Percentiles rank a stretch among this genome's conserved stretches.
Conservation (phyloP, 2,888 invertebrate genomes). For the Seira musarum region DNA sequence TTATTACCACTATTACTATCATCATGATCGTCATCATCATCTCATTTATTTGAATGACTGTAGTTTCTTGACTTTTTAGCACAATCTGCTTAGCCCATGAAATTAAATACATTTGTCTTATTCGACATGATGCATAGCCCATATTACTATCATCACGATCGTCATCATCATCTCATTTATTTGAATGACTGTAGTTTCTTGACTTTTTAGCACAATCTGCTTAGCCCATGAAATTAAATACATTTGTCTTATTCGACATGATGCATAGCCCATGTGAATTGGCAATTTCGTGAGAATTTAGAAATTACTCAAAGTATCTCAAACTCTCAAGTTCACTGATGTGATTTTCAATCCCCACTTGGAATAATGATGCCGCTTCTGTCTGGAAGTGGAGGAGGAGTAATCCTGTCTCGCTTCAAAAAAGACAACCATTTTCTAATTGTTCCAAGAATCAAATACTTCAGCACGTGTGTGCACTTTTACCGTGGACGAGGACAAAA, state of each 20-base stretch:
- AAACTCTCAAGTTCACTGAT: background rate
- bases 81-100: no score
- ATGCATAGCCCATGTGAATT: no score
- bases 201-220: no score
- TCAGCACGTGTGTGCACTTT: background rate
- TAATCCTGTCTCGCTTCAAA: background rate
- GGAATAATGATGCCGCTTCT: no score
- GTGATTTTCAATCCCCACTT: no score
- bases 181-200: background rate
- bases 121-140: background rate
- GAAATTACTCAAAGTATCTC: background rate
- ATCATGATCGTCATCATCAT: background rate
- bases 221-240: background rate
- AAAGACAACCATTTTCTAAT: conserved; percentile 11
- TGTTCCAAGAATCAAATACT: conserved; percentile 22
- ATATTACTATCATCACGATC: no score
- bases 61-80: background rate
- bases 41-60: background rate
- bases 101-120: background rate
- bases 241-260: background rate
- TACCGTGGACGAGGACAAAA: no score
- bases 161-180: background rate
- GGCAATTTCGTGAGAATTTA: background rate
- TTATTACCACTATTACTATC: background rate
- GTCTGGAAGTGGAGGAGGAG: no score